Conservation (phyloP, 1,140 invertebrate genomes). For the Argopecten irradians region DNA sequence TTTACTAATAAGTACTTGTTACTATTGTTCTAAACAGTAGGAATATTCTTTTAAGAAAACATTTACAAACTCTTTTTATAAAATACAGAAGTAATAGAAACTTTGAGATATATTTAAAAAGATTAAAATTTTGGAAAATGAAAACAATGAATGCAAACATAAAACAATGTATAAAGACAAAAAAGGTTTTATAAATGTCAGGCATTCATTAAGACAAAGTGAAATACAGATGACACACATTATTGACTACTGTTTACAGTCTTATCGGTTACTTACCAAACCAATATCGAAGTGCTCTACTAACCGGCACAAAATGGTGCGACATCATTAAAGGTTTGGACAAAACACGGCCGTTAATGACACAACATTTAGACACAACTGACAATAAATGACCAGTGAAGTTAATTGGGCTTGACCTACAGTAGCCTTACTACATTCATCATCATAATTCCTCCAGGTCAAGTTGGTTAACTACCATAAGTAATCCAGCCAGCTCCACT, state of each 20-base stretch:
- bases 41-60: too few relatives aligned
- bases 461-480: neutral
- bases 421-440: neutral
- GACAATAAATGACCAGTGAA: neutral
- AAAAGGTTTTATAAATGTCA: too few relatives aligned
- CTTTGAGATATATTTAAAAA: too few relatives aligned
- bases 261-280: neutral
- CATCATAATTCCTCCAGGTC: neutral
- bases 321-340: neutral
- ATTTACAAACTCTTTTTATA: too few relatives aligned
- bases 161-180: too few relatives aligned
- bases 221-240: neutral
- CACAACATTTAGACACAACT: neutral
- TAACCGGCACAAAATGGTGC: neutral
- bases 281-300: neutral
- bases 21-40: too few relatives aligned
- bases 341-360: neutral
- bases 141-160: too few relatives aligned
- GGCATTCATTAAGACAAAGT: neutral
- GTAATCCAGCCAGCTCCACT: neutral
- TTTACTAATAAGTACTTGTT: too few relatives aligned
- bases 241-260: too few relatives aligned
- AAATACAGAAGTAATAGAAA: too few relatives aligned
- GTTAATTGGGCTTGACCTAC: neutral
- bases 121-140: too few relatives aligned